A percentile compares a stretch with the other conserved stretches of the same genome.
phyloP scores from a whole-genome alignment of 2,888 invertebrate species.

The Resseliella maxima region DNA sequence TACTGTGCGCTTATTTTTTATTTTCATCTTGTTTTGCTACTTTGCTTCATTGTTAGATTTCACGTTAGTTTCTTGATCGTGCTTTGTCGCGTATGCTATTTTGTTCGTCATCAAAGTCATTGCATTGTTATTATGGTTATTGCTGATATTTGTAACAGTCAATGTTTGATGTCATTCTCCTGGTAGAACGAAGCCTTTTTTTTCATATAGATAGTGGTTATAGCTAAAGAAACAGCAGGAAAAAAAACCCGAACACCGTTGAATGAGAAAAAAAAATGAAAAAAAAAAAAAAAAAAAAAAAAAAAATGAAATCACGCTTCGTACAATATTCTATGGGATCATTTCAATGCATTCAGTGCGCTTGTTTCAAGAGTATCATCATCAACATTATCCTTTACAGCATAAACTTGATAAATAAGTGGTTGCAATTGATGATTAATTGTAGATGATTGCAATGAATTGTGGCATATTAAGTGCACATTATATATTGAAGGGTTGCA shows the following conservation, averaged over 20 bases:
- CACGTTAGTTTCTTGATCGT: not conserved
- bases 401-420: conserved; percentile 11
- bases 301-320: not conserved
- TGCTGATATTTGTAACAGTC: conserved; percentile 42
- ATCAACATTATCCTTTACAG: not conserved
- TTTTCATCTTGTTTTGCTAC: not conserved
- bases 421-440: conserved; percentile 25
- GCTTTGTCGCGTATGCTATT: conserved; percentile 35
- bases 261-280: not conserved
- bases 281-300: not conserved
- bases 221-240: not conserved
- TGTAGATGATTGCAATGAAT: not conserved
- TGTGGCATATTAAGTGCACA: not conserved
- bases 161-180: conserved; percentile 36
- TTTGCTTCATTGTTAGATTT: conserved; percentile 9
- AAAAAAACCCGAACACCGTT: not conserved
- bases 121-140: conserved; percentile 28
- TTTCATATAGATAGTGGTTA: not conserved
- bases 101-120: conserved; percentile 28
- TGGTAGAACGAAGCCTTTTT: conserved; percentile 23
- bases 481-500: not conserved
- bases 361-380: not conserved
- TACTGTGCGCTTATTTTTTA: not conserved
- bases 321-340: not conserved
- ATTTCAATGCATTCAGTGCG: not conserved